phyloP scores from a whole-genome alignment of 1,140 invertebrate species.

The Formica exsecta region DNA sequence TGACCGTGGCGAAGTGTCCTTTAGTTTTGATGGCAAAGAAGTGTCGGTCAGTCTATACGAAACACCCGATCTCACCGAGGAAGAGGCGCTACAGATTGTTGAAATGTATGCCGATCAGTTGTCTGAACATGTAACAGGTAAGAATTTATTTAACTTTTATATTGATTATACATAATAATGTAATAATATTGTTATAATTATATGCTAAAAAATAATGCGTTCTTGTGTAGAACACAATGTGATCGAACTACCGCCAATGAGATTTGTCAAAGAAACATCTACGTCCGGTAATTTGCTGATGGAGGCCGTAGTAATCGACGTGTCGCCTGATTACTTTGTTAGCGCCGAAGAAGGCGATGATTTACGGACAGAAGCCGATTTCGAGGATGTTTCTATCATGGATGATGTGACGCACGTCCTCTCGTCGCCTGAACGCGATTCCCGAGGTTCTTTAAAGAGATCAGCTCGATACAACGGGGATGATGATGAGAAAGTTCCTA shows the following conservation, averaged over 20 bases:
- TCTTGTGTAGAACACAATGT: slow-evolving; percentile 91
- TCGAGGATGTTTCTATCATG: slow-evolving; percentile 93
- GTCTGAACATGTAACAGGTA: slow-evolving; percentile 94
- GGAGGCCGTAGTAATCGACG: slow-evolving; percentile 96
- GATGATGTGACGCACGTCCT: slow-evolving; percentile 88
- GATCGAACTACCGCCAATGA: slow-evolving; percentile 94
- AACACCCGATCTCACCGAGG: slow-evolving; percentile 96
- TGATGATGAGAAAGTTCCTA: slow-evolving; percentile 72
- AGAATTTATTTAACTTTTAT: slow-evolving; percentile 52
- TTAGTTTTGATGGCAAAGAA: slow-evolving; percentile 96
- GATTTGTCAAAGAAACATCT: slow-evolving; percentile 95
- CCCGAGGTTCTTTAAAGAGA: slow-evolving; percentile 73
- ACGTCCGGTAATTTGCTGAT: slow-evolving; percentile 94
- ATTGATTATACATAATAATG: slow-evolving; percentile 26
- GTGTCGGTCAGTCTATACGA: slow-evolving; percentile 96
- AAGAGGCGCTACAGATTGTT: slow-evolving; percentile 95
- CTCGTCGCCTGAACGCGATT: slow-evolving; percentile 71
- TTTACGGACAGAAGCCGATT: slow-evolving; percentile 93
- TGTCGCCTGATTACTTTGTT: slow-evolving; percentile 93
- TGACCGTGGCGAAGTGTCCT: slow-evolving; percentile 94
- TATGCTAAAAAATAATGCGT: neutral
- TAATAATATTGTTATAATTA: neutral
- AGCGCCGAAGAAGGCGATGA: slow-evolving; percentile 93
- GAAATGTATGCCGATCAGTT: slow-evolving; percentile 97
- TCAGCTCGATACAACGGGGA: slow-evolving; percentile 50